Base-by-base conservation (phyloP, 2,797 vertebrate species). In the Pipistrellus pygmaeus region DNA sequence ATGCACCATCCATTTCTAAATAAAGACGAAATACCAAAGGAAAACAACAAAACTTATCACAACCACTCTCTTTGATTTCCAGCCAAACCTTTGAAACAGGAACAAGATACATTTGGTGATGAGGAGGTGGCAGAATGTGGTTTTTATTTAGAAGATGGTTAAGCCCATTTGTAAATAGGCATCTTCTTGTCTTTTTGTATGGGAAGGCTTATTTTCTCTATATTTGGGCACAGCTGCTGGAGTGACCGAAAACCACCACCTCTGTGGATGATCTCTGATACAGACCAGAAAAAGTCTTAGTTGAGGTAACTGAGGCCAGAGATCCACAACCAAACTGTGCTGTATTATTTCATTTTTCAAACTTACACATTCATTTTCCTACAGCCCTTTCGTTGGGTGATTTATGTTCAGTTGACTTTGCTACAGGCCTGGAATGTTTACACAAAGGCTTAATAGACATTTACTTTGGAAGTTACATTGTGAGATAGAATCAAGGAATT, bases 401-500 rank as follows among this genome's bases (percentile, higher is more conserved):
- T 97, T 97, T 97, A 97, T 97, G 93, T 97, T 96, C 89, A 87
- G 97, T 97, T 97, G 96, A 97, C 96, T 96, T 95, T 96, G 95
- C 93, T 96, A 96, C 88, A 94, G 91, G 88, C 86, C 94, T 93
- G 90, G 95, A 97, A 97, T 96, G 97, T 97, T 97, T 97, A 97
- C 93, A 96, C 86, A 97, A 96, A 97, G 95, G 84, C 96, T 97
- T 97, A 97, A 96, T 94, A 97, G 97, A 96, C 97, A 97, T 96
- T 97, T 97, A 97, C 96, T 96, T 97, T 97, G 97, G 96, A 97
- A 96, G 96, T 96, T 92, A 95, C 94, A 88, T 96, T 96, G 90
- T 97, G 93, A 97, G 97, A 97, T 95, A 97, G 96, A 97, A 96
- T 97, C 93, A 97, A 97, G 96, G 87, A 96, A 96, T 96, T 97